A percentile compares a stretch with the other conserved stretches of the same genome.
Evolutionary conservation across 2,888 invertebrate species (phyloP).

Genomic region (Platynereis dumerilii): DNA sequence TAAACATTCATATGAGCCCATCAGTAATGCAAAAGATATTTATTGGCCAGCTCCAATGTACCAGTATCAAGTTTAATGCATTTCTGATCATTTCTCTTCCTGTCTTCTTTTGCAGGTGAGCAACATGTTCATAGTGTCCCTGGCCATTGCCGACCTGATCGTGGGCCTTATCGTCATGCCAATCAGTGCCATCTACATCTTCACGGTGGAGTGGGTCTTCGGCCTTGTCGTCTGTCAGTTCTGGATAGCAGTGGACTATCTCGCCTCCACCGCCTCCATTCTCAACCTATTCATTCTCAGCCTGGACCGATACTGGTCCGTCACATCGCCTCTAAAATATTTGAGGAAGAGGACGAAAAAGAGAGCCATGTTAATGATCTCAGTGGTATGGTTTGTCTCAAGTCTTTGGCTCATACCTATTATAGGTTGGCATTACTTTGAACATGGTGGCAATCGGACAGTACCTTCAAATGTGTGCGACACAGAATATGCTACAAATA

Average conservation of each 20-base stretch:
- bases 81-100: no score
- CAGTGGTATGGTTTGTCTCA: conserved; percentile 65
- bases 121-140: conserved; percentile 67
- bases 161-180: conserved; percentile 68
- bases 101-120: conserved; percentile 65
- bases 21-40: no score
- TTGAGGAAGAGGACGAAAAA: conserved; percentile 65
- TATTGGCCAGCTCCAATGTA: no score
- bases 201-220: conserved; percentile 64
- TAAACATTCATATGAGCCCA: no score
- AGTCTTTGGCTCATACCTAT: conserved; percentile 66
- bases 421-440: conserved; percentile 65
- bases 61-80: no score
- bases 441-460: conserved; percentile 51
- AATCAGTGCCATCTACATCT: conserved; percentile 65
- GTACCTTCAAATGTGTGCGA: conserved; percentile 63
- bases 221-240: conserved; percentile 68
- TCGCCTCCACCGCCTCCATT: conserved; percentile 69
- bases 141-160: conserved; percentile 66
- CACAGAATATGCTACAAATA: conserved; percentile 66
- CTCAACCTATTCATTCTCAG: conserved; percentile 67
- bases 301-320: conserved; percentile 66
- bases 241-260: conserved; percentile 70
- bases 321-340: conserved; percentile 66
- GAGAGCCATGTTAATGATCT: conserved; percentile 66